Conservation (phyloP, 2,888 invertebrate genomes). For the Nebria salina region DNA sequence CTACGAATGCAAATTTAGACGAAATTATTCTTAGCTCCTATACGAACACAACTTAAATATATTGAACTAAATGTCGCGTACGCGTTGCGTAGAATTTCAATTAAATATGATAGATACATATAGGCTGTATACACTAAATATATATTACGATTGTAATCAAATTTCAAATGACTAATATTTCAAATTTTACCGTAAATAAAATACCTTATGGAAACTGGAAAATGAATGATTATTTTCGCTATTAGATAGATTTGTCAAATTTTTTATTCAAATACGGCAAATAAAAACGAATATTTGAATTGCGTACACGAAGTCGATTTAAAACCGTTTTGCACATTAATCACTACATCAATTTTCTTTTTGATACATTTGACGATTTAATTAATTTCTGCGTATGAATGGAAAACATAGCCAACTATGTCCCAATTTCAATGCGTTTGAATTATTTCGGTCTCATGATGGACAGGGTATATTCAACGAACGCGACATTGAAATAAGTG, state of each 20-base stretch:
- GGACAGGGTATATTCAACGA: neutral
- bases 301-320: neutral
- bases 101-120: too few species aligned
- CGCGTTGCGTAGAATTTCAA: too few species aligned
- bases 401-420: neutral
- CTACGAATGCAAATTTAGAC: neutral
- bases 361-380: conserved; percentile 27
- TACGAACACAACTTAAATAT: too few species aligned
- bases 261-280: neutral
- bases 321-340: conserved; percentile 10
- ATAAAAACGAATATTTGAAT: neutral
- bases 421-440: conserved; percentile 12
- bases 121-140: too few species aligned
- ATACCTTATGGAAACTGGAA: neutral
- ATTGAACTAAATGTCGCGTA: too few species aligned
- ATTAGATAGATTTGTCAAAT: neutral
- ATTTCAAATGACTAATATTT: too few species aligned
- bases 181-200: too few species aligned
- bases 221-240: neutral
- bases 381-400: conserved; percentile 20
- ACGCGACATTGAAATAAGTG: neutral
- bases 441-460: neutral
- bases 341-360: neutral
- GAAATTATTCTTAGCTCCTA: neutral
- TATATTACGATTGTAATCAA: too few species aligned